These are phyloP conservation scores for human DNA, from an alignment of 2,113 vertebrate genomes.

Conservation along the genomic window DNA sequence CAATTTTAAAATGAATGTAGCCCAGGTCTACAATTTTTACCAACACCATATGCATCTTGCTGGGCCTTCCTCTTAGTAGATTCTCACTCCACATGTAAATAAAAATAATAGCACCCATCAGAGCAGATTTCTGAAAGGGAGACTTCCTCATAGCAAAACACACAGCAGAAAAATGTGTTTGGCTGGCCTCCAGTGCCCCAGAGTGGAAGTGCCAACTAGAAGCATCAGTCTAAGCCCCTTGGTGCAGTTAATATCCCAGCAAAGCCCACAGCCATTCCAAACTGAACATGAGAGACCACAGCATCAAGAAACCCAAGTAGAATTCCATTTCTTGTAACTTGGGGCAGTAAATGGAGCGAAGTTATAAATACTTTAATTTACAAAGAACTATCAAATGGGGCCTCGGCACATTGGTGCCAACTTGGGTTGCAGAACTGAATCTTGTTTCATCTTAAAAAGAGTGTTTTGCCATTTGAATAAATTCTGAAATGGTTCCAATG, in stretches of 20 bases:
- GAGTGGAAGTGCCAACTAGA: neutral
- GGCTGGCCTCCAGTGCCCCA: neutral
- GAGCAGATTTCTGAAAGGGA: neutral
- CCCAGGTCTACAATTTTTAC: neutral
- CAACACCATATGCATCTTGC: neutral
- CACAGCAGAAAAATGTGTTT: neutral
- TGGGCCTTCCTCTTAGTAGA: neutral
- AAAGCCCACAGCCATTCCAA: neutral
- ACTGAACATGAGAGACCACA: neutral
- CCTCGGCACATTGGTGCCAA: neutral
- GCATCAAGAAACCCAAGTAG: neutral
- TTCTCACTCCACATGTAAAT: constrained; percentile 35
- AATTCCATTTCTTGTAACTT: neutral
- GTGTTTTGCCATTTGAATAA: constrained; percentile 19
- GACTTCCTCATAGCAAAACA: neutral
- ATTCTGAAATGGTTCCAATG: neutral
- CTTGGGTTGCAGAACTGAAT: neutral
- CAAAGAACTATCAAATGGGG: neutral
- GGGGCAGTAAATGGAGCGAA: neutral
- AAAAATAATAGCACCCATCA: constrained; percentile 55
- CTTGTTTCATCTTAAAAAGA: constrained; percentile 12
- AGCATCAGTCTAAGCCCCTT: neutral
- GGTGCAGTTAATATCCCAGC: neutral
- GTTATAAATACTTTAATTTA: neutral
- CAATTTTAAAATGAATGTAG: neutral